phyloP scores from a whole-genome alignment of 1,140 invertebrate genomes.

The Nasonia giraulti region DNA sequence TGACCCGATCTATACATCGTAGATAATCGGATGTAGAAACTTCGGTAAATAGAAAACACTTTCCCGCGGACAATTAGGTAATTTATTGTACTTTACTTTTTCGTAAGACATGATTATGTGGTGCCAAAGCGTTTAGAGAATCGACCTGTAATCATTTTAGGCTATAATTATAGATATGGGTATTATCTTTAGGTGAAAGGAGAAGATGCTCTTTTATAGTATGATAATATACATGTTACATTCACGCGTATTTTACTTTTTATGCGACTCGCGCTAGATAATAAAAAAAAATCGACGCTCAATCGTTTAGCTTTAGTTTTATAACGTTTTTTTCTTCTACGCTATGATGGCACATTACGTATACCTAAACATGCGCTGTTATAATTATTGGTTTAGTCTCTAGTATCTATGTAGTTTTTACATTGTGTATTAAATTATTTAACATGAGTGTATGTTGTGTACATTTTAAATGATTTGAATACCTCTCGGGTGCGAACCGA shows the following conservation, averaged over 20 bases:
- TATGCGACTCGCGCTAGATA: too few relatives aligned
- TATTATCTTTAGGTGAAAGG: conserved; percentile 13
- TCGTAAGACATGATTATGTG: conserved; percentile 28
- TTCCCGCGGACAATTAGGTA: conserved; percentile 1
- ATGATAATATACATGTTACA: not conserved
- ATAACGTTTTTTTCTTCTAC: too few relatives aligned
- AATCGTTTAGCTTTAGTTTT: not conserved
- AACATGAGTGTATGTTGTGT: not conserved
- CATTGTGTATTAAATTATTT: not conserved
- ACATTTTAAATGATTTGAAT: not conserved
- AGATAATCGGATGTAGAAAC: not conserved
- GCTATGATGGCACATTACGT: too few relatives aligned
- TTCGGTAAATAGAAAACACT: not conserved
- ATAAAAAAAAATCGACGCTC: not conserved
- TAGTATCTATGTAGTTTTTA: not conserved
- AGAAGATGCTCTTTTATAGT: conserved; percentile 2
- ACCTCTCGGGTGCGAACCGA: too few relatives aligned
- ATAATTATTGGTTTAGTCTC: not conserved
- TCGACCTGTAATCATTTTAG: conserved; percentile 31
- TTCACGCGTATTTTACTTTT: too few relatives aligned
- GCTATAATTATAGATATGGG: conserved; percentile 8
- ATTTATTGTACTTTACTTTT: not conserved
- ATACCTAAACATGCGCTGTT: too few relatives aligned
- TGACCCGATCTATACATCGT: not conserved
- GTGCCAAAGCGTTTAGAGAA: conserved; percentile 33